Conservation (phyloP, 2,888 invertebrate genomes). For the Periphyllus acericola region DNA sequence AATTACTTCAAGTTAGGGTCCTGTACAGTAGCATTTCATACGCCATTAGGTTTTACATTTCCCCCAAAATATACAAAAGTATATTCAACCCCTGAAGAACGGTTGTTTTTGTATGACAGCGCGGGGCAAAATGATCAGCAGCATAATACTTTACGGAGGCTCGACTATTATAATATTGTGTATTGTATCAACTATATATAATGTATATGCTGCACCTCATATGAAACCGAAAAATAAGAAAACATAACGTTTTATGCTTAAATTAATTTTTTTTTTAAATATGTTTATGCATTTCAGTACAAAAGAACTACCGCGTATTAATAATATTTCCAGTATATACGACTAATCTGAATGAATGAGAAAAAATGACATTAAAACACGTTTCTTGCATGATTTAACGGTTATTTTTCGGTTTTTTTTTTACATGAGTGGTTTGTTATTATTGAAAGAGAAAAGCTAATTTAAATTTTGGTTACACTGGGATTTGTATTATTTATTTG, state of each 20-base stretch:
- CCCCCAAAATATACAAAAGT: constrained; percentile 36
- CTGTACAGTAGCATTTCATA: constrained; percentile 43
- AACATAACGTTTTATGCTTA: constrained; percentile 10
- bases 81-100: background rate
- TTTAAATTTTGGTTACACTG: constrained; percentile 53
- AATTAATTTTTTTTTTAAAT: constrained; percentile 22
- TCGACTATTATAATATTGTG: background rate
- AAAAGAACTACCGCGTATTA: constrained; percentile 42
- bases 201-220: background rate
- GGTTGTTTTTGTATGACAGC: constrained; percentile 10
- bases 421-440: constrained; percentile 46
- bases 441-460: constrained; percentile 58
- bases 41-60: constrained; percentile 55
- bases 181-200: background rate
- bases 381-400: constrained; percentile 50
- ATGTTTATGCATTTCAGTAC: constrained; percentile 23
- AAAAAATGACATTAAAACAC: constrained; percentile 57
- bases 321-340: constrained; percentile 22
- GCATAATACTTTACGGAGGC: background rate
- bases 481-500: constrained; percentile 43
- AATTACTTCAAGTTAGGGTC: constrained; percentile 34
- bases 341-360: constrained; percentile 22
- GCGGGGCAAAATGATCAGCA: background rate
- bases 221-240: background rate
- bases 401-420: constrained; percentile 42